phyloP scores from a whole-genome alignment of 2,888 invertebrate species.

The Tetheella fluctuosa region DNA sequence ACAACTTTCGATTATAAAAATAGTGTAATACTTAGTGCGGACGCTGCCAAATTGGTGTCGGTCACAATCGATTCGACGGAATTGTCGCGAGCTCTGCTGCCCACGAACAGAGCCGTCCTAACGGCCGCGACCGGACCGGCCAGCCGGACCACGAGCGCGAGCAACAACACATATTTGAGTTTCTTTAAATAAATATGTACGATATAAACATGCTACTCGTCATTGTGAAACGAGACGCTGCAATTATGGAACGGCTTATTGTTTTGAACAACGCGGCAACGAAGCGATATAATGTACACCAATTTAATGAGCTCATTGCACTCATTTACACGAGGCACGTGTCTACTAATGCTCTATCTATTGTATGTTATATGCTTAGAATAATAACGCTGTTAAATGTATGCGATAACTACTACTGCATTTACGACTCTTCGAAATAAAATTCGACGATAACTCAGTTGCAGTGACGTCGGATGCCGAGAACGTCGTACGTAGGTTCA shows the following conservation, averaged over 20 bases:
- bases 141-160: background rate
- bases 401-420: background rate
- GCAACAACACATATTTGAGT: background rate
- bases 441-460: background rate
- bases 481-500: too few species aligned
- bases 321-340: background rate
- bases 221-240: background rate
- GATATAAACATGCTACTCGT: background rate
- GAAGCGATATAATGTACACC: too few species aligned
- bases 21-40: background rate
- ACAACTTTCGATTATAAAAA: slow-evolving; percentile 8
- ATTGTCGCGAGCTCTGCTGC: background rate
- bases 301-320: background rate
- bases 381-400: too few species aligned
- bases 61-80: too few species aligned
- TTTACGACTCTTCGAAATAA: background rate
- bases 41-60: slow-evolving; percentile 2
- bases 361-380: too few species aligned
- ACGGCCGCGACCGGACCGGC: background rate
- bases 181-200: background rate
- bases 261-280: background rate
- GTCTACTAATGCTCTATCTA: background rate
- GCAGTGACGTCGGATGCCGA: too few species aligned
- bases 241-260: background rate
- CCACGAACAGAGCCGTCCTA: background rate